These are phyloP conservation scores for Ptilorrhoa leucosticta DNA, from an alignment of 2,113 vertebrate genomes.

Conservation along the genomic window DNA sequence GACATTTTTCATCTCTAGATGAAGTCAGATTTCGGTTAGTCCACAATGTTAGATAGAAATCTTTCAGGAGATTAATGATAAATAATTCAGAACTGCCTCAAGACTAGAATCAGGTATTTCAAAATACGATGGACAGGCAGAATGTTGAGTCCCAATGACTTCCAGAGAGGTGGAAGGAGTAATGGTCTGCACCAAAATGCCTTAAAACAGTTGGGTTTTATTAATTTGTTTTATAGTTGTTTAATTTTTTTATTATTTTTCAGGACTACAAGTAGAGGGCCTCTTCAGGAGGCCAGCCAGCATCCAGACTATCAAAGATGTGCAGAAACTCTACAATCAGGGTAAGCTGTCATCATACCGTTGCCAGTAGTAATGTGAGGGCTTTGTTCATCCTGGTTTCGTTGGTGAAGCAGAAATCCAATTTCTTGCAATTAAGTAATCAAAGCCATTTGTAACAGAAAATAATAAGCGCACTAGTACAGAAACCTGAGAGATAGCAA, in stretches of 20 bases:
- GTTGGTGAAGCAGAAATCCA: background rate
- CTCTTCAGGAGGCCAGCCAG: conserved; percentile 84
- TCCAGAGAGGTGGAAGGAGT: background rate
- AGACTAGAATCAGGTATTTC: background rate
- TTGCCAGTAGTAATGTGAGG: background rate
- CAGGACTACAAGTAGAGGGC: conserved; percentile 82
- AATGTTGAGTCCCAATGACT: background rate
- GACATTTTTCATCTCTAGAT: background rate
- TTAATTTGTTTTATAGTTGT: background rate
- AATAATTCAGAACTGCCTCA: background rate
- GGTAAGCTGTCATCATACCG: conserved; percentile 62
- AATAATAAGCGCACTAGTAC: background rate
- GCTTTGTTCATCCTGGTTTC: background rate
- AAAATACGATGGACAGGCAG: background rate
- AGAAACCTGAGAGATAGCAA: background rate
- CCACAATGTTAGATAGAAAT: background rate
- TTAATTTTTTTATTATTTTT: background rate
- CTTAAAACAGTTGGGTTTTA: background rate
- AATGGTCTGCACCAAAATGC: background rate
- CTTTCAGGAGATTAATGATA: background rate
- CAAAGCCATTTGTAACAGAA: background rate
- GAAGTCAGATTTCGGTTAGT: background rate
- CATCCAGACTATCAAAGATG: conserved; percentile 76
- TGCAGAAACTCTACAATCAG: conserved; percentile 83
- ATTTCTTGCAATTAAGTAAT: background rate